Conservation (phyloP, 2,888 invertebrate species). For the Ophraella communa region DNA sequence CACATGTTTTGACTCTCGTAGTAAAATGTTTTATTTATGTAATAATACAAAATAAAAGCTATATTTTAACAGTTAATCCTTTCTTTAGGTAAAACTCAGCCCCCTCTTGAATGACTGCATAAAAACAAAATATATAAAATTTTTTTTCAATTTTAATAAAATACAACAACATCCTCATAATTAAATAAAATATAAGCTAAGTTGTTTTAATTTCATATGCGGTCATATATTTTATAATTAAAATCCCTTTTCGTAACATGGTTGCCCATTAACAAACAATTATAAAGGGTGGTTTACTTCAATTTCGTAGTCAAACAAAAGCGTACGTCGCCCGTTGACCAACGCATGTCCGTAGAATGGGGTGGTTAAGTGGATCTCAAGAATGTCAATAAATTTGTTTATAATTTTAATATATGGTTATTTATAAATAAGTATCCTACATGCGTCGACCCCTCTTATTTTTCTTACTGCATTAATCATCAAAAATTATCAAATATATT, state of each 20-base stretch:
- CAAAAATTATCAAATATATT: too few species aligned
- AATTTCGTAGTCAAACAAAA: slow-evolving; percentile 48
- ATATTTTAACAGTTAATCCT: too few species aligned
- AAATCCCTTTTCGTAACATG: slow-evolving; percentile 24
- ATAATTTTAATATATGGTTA: not conserved
- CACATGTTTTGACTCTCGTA: too few species aligned
- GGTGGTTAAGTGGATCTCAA: not conserved
- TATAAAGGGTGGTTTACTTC: slow-evolving; percentile 38
- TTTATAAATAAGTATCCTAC: too few species aligned
- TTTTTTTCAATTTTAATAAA: too few species aligned
- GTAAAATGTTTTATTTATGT: too few species aligned
- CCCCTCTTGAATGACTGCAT: not conserved
- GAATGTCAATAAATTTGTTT: not conserved
- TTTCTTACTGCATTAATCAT: too few species aligned
- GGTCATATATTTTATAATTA: slow-evolving; percentile 13
- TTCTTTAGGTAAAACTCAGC: too few species aligned
- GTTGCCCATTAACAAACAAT: slow-evolving; percentile 37
- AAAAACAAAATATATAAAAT: too few species aligned
- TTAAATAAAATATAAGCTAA: not conserved
- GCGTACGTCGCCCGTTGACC: slow-evolving; percentile 24
- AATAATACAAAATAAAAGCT: too few species aligned
- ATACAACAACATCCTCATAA: not conserved
- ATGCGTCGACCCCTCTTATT: too few species aligned
- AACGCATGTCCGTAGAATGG: slow-evolving; percentile 3
- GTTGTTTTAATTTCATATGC: not conserved